Evolutionary conservation across 2,797 vertebrate species (phyloP).

Genomic region (Threskiornis aethiopicus): DNA sequence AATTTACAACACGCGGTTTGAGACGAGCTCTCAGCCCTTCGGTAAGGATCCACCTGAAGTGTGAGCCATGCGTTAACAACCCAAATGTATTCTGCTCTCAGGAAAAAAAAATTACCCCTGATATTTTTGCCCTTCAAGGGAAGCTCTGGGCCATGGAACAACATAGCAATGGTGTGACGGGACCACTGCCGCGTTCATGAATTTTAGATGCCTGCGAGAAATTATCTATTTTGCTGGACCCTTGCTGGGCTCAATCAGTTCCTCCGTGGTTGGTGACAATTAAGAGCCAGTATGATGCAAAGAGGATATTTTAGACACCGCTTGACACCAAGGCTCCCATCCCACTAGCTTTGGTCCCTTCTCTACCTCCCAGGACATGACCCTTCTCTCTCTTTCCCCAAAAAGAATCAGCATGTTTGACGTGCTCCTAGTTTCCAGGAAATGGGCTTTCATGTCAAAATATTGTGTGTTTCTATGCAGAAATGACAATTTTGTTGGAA

Average conservation of each 20-base stretch:
- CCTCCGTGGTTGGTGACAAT: conserved; percentile 77
- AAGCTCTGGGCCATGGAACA: conserved; percentile 21
- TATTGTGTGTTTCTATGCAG: neutral
- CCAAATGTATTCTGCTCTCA: conserved; percentile 61
- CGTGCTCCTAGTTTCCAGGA: neutral
- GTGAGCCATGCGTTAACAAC: conserved; percentile 56
- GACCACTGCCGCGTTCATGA: conserved; percentile 64
- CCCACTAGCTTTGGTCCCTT: neutral
- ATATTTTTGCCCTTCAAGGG: conserved; percentile 66
- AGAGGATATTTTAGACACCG: conserved; percentile 71
- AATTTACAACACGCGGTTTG: conserved; percentile 61
- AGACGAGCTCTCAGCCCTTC: conserved; percentile 40
- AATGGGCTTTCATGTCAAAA: neutral
- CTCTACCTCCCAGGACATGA: neutral
- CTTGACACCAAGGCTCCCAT: conserved; percentile 64
- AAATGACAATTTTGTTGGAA: neutral
- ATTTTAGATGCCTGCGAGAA: conserved; percentile 69
- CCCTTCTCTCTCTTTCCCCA: neutral
- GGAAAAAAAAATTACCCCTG: conserved; percentile 17
- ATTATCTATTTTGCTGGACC: conserved; percentile 74
- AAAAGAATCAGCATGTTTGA: neutral
- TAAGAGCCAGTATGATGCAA: conserved; percentile 73
- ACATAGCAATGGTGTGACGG: conserved; percentile 33
- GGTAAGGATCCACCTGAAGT: conserved; percentile 46
- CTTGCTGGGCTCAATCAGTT: conserved; percentile 78